These are phyloP conservation scores for Halocaridina rubra DNA, from an alignment of 2,888 invertebrate species.

Conservation along the genomic window DNA sequence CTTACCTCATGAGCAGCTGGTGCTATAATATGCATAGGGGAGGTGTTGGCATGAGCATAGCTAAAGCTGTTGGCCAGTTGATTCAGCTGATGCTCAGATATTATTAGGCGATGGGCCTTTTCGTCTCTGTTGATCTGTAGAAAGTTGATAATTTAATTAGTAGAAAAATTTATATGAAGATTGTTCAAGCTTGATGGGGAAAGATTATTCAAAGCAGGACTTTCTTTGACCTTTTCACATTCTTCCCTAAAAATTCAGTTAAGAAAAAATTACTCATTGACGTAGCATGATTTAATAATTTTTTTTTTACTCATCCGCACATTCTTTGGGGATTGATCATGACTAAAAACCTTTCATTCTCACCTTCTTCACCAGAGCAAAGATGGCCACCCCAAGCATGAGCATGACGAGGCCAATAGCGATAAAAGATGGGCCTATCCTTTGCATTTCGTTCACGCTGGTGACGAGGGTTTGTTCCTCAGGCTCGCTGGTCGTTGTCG, in stretches of 20 bases:
- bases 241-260: too few species aligned
- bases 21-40: constrained; percentile 42
- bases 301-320: background rate
- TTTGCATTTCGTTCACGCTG: constrained; percentile 35
- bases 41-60: background rate
- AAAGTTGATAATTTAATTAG: background rate
- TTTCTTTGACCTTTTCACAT: background rate
- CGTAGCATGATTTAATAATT: background rate
- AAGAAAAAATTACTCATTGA: too few species aligned
- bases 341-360: background rate
- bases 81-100: constrained; percentile 52
- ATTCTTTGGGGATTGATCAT: too few species aligned
- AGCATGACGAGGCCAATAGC: constrained; percentile 53
- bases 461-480: background rate
- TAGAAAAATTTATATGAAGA: background rate
- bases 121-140: constrained; percentile 58
- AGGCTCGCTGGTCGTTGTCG: background rate
- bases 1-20: constrained; percentile 42
- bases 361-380: constrained; percentile 51
- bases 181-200: background rate
- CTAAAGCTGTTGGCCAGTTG: constrained; percentile 58
- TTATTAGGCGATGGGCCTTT: constrained; percentile 20
- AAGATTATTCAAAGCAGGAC: background rate
- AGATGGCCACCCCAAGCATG: constrained; percentile 41
- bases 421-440: constrained; percentile 54